Evolutionary conservation across 2,888 invertebrate genomes (phyloP).

Genomic region (Conops quadrifasciatus): DNA sequence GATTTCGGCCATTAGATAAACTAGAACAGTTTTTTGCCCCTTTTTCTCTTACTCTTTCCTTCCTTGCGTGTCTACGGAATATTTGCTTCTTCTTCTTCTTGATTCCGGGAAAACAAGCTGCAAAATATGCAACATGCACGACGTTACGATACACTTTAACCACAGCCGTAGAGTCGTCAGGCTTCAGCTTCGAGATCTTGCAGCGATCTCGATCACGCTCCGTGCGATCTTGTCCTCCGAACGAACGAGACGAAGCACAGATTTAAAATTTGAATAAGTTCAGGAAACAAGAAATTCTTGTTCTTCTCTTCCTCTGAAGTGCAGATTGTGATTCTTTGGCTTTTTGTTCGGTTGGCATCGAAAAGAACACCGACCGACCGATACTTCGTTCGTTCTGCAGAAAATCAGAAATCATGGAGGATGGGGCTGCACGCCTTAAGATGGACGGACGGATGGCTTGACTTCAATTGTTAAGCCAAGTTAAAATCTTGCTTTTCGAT

Average conservation of each 20-base stretch:
- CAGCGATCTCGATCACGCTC: slow-evolving; percentile 13
- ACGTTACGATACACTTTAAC: background rate
- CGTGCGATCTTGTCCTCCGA: background rate
- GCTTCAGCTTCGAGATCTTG: too few species aligned
- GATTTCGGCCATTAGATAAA: slow-evolving; percentile 31
- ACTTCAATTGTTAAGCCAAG: background rate
- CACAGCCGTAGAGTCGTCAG: background rate
- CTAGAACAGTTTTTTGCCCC: slow-evolving; percentile 14
- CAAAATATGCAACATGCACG: slow-evolving; percentile 12
- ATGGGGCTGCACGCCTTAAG: too few species aligned
- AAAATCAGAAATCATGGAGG: too few species aligned
- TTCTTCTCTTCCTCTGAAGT: background rate
- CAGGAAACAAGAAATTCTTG: slow-evolving; percentile 30
- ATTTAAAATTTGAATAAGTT: slow-evolving; percentile 27
- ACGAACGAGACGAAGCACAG: background rate
- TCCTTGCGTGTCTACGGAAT: background rate
- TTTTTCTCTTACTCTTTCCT: background rate
- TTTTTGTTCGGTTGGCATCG: too few species aligned
- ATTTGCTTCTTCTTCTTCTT: background rate
- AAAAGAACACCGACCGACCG: too few species aligned
- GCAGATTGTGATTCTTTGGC: too few species aligned
- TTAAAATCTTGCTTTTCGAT: background rate
- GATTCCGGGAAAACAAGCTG: slow-evolving; percentile 10
- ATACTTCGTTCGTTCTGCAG: too few species aligned
- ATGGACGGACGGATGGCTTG: background rate